A percentile compares a stretch with the other conserved stretches of the same genome.
Evolutionary conservation across 2,113 vertebrate genomes (phyloP).

Genomic region (Halcyon senegalensis): DNA sequence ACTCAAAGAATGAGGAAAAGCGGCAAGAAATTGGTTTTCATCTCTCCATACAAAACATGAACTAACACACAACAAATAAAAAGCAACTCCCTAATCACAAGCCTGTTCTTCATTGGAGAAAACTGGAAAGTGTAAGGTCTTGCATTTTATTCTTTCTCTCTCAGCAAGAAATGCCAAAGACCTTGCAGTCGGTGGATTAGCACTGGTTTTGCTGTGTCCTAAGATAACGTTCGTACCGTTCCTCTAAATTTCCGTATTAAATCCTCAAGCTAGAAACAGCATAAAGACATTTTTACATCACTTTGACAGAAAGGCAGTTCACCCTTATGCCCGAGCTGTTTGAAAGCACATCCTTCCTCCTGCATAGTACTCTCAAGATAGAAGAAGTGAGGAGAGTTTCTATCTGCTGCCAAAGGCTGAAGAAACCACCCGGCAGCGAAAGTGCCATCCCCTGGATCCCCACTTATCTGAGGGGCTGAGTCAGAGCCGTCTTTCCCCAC

Average conservation of each 20-base stretch:
- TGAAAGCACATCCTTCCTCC: not conserved
- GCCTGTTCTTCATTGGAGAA: not conserved
- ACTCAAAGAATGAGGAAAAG: not conserved
- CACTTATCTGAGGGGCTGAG: constrained; percentile 4
- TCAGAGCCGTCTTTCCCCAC: not conserved
- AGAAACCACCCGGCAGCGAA: not conserved
- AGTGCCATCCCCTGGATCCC: not conserved
- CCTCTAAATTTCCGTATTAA: not conserved
- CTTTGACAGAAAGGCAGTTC: not conserved
- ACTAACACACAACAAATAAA: not conserved
- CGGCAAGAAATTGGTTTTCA: not conserved
- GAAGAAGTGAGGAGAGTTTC: not conserved
- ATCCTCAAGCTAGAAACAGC: not conserved
- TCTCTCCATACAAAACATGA: not conserved
- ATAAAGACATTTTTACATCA: not conserved
- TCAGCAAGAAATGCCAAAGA: not conserved
- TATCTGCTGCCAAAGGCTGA: not conserved
- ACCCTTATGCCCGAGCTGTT: not conserved
- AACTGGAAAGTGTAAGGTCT: not conserved
- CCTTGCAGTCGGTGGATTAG: not conserved
- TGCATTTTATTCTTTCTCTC: not conserved
- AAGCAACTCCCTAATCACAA: not conserved
- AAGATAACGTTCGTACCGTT: not conserved
- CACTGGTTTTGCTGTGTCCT: not conserved
- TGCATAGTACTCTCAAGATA: not conserved